Evolutionary conservation across 2,797 vertebrate species (phyloP).

Genomic region (Todus mexicanus): DNA sequence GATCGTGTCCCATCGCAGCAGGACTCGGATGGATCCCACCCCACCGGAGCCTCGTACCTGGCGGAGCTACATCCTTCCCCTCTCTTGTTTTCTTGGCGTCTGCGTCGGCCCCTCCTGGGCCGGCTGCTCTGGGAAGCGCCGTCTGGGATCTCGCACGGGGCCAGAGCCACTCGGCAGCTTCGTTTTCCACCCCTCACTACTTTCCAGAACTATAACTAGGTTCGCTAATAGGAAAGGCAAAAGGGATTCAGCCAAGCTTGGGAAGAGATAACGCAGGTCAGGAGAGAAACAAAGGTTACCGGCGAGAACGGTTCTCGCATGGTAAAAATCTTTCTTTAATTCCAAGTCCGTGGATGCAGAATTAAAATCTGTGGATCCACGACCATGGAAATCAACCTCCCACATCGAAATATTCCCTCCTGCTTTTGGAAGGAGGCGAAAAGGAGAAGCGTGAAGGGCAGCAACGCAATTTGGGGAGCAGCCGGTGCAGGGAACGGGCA

Average conservation of each 20-base stretch:
- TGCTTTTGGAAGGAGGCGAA: no score
- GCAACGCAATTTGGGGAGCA: not conserved
- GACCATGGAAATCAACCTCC: not conserved
- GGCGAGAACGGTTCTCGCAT: accelerated
- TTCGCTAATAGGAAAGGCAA: not conserved
- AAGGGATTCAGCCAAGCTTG: not conserved
- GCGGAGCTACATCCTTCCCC: not conserved
- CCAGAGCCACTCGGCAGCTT: not conserved
- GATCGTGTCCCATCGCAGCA: not conserved
- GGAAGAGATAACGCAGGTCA: not conserved
- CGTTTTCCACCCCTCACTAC: not conserved
- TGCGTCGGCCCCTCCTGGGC: not conserved
- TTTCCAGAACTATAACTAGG: not conserved
- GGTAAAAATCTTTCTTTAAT: not conserved
- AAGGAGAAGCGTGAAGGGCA: not conserved
- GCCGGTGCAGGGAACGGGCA: not conserved
- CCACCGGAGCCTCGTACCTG: not conserved
- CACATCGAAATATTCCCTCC: not conserved
- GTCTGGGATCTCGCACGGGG: not conserved
- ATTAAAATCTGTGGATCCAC: not conserved
- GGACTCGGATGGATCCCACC: not conserved
- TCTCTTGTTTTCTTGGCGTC: not conserved
- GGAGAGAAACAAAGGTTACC: not conserved
- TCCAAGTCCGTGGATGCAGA: not conserved
- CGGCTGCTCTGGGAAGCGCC: not conserved